A percentile compares a stretch with the other conserved stretches of the same genome.
These are phyloP conservation scores for Astyanax mexicanus DNA, from an alignment of 2,797 vertebrate species.

Conservation along the genomic window DNA sequence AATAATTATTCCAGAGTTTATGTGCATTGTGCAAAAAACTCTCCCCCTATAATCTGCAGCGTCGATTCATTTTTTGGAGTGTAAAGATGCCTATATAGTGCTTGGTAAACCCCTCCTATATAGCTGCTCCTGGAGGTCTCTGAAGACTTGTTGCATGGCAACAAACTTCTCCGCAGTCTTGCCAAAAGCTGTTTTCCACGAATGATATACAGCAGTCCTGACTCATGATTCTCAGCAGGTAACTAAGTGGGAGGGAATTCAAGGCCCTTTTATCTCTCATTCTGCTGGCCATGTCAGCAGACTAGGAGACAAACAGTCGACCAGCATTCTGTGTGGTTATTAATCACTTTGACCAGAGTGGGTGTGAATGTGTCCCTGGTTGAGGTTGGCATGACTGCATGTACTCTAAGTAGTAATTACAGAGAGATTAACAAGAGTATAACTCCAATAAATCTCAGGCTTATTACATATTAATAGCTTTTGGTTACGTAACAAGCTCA, in stretches of 20 bases:
- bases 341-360: neutral
- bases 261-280: neutral
- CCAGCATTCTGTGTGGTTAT: neutral
- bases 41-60: too few species aligned
- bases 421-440: neutral
- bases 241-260: conserved; percentile 18
- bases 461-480: too few species aligned
- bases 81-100: too few species aligned
- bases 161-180: conserved; percentile 58
- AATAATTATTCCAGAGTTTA: too few species aligned
- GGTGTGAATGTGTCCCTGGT: neutral
- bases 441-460: too few species aligned
- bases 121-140: conserved; percentile 47
- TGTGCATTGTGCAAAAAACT: too few species aligned
- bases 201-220: conserved; percentile 49
- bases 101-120: conserved; percentile 33
- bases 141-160: conserved; percentile 64
- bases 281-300: neutral
- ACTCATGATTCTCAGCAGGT: conserved; percentile 38
- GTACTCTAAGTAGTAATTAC: neutral
- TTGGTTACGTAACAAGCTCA: too few species aligned
- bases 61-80: too few species aligned
- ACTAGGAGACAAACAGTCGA: neutral
- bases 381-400: neutral
- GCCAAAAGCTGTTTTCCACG: conserved; percentile 53